Base-by-base conservation (phyloP, 2,888 invertebrate species). In the Tenthredo mesomela region DNA sequence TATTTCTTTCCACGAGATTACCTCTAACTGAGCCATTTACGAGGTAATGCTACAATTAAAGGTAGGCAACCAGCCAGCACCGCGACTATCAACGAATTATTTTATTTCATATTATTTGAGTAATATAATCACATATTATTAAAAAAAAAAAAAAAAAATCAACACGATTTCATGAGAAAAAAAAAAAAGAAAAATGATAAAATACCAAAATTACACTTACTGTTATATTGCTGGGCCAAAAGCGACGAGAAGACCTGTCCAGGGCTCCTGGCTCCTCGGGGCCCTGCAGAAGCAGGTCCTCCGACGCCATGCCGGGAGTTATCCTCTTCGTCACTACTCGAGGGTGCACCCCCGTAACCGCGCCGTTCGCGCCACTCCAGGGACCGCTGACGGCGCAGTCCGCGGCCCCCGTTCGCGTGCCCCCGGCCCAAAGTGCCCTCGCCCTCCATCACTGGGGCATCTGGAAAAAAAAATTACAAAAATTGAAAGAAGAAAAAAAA, bases 341-440 rank as follows among this genome's bases (percentile, higher is more conserved):
- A 91, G 73, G 91, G 91, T 75, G 88, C 95, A 88, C 94, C 94
- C 91, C 95, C 95, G 92, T 95, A 95, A 91, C 95, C 95, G 86
- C 95, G 93, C 91, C 95, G 94, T 87, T 95, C 95, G 86, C 93
- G 93, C 94, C 95, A 95, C 93, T 95, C 95, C 73, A 95, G 93
- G 90, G 95, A 95, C 89, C 95, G 94, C 92, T 95, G 95, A 83
- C 95, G 94, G 84, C 95, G 91, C 91, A 91, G 89, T 84, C 91
- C 91, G 89, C 91, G 91, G 91, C 91, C 90, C 91, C 91, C 91
- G 87, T 91, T 90, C 67, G 91, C 89, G 88, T 92, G 91, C 84
- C 90, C 87, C 92, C 93, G 92, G 92, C 91, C 88, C 92, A 91
- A 88, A 58, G 91, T 91, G 82, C 91, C 90, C 87, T 91, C 91